These are phyloP conservation scores for Tupiocoris notatus DNA, from an alignment of 2,888 invertebrate genomes.

Conservation along the genomic window DNA sequence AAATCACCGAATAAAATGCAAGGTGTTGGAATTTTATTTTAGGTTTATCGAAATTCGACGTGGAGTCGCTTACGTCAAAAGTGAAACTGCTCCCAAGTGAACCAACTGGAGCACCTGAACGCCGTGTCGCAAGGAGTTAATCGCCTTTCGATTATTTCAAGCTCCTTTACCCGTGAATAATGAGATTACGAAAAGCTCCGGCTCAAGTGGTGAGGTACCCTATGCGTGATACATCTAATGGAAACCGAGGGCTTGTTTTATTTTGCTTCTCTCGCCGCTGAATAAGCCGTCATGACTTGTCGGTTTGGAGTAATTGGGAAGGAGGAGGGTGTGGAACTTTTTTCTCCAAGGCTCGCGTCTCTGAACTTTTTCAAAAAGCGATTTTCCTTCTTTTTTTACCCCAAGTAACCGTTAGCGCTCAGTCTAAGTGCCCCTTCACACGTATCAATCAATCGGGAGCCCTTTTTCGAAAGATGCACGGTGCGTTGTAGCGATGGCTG, in stretches of 20 bases:
- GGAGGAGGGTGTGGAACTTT: slow-evolving; percentile 12
- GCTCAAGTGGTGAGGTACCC: background rate
- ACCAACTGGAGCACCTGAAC: background rate
- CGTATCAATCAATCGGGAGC: slow-evolving; percentile 40
- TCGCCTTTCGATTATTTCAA: background rate
- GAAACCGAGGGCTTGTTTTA: slow-evolving; percentile 32
- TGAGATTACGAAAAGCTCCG: background rate
- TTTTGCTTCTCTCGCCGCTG: slow-evolving; percentile 8
- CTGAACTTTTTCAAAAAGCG: slow-evolving; percentile 2
- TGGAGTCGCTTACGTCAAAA: no score
- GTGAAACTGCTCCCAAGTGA: background rate
- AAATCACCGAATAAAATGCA: no score
- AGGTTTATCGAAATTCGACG: no score
- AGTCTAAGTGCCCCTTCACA: slow-evolving; percentile 40
- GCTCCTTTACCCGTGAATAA: background rate
- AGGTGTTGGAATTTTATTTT: no score
- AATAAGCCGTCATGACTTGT: slow-evolving; percentile 44
- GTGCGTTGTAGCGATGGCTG: background rate
- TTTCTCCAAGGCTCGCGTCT: background rate
- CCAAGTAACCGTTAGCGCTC: slow-evolving; percentile 32
- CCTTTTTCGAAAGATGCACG: slow-evolving; percentile 12
- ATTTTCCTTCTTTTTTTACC: background rate
- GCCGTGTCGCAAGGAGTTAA: background rate
- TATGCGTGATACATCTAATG: slow-evolving; percentile 27
- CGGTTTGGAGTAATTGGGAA: slow-evolving; percentile 42